phyloP scores from a whole-genome alignment of 2,113 vertebrate genomes.

The Odocoileus hemionus region DNA sequence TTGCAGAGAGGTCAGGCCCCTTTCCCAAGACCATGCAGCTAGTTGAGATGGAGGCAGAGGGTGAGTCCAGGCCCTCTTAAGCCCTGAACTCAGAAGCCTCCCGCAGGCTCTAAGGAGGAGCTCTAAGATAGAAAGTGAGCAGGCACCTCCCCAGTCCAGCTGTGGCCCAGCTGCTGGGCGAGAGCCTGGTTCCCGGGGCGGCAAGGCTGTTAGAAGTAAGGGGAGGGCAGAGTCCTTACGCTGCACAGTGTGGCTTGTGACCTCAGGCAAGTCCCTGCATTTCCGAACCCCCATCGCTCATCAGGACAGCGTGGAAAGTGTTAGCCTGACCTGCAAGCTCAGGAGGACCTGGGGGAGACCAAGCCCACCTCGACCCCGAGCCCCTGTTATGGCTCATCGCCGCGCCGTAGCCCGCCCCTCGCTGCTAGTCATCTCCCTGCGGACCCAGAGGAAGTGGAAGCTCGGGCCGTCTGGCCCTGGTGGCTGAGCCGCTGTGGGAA shows the following conservation, averaged over 20 bases:
- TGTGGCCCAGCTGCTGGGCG: neutral
- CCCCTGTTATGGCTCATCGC: neutral
- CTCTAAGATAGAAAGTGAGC: neutral
- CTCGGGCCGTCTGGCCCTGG: neutral
- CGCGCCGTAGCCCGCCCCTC: no score
- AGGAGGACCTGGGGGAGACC: neutral
- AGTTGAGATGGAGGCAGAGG: neutral
- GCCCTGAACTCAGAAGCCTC: neutral
- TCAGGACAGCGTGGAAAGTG: neutral
- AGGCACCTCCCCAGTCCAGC: neutral
- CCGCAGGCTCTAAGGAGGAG: neutral
- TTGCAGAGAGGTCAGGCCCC: neutral
- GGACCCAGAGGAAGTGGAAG: neutral
- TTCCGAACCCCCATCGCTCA: rapidly evolving
- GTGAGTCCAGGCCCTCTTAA: neutral
- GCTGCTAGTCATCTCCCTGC: neutral
- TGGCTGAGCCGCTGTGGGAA: neutral
- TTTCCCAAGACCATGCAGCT: neutral
- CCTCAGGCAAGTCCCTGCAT: neutral
- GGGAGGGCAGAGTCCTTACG: neutral
- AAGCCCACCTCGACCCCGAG: neutral
- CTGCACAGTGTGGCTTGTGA: neutral
- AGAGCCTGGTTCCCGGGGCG: neutral
- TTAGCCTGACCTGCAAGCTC: neutral
- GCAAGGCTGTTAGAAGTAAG: neutral